Base-by-base conservation (phyloP, 1,140 invertebrate species). In the Meloidogyne exigua region DNA sequence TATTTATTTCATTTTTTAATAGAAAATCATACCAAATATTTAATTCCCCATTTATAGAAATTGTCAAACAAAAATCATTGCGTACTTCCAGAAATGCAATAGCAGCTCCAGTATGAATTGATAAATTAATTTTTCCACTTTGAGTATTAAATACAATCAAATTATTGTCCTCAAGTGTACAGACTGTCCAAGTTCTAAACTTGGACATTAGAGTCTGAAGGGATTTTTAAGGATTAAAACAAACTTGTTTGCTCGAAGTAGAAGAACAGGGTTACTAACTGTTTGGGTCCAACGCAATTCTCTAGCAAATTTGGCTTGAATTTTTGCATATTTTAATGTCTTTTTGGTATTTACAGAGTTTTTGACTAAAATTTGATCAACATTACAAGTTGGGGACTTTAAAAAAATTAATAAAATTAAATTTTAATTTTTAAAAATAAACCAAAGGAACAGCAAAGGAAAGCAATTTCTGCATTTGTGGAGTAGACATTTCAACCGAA, bases 351-450 rank as follows among this genome's bases (percentile, higher is more conserved):
- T 64, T 23, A 64, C n/a, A 26, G 72, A 73, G 28, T 73, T 73
- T 73, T 73, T 62, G 57, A 73, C 72, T 39, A 73, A 4, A 25
- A 73, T 64, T 73, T 65, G 72, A n/a, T 73, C 72, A 28, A 73
- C 62, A 39, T 73, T 62, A 26, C 39, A 57, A 1, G 21, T 1
- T 12, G 21, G 49, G 11, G 36, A 28, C 49, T 65, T 73, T 11
- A 32, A 65, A 65, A 21, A 73, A 66, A 62, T 72, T 5, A 63
- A 5, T 2, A 21, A 73, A 66, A 62, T 72, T 11, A 63, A 36
- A 28, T 32, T 72, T 62, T 25, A 25, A 72, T 23, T 72, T 72
- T 72, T 5, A 72, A 64, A 32, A 62, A 36, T 26, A 73, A 26
- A 36, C 65, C 72, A 62, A n/a, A 57, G 49, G 49, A 57, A 57